Base-by-base conservation (phyloP, 2,888 invertebrate species). In the Dryocosmus kuriphilus region DNA sequence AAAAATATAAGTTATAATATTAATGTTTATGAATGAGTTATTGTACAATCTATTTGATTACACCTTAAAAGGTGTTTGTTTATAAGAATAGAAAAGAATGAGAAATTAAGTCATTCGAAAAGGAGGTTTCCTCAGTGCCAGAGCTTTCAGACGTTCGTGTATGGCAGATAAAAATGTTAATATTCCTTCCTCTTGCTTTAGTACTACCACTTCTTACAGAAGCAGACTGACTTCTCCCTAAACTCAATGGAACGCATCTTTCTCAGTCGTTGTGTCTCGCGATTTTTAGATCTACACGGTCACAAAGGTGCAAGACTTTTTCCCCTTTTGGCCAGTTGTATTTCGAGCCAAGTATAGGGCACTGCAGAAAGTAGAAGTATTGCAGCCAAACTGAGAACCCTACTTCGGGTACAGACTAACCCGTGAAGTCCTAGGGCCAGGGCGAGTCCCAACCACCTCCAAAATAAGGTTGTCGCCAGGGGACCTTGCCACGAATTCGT, bases 341-440 rank as follows among this genome's bases (percentile, higher is more conserved):
- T 88, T 86, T 94, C 94, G 51, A 94, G 88, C 92, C 93, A 93
- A 32, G 92, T 92, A 86, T 93, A 93, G 4, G 93, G 93, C 19
- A 93, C 86, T n/a, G 93, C 92, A 2, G 93, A 92, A 32, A 93
- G 86, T n/a, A 93, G 83, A 81, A 94, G 89, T 78, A 92, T 92
- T 55, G 90, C 91, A 5, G 92, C 92, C 76, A 94, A 88, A 89
- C 87, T 94, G 84, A 84, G 93, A 80, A 83, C 94, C 76, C 80
- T 92, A 88, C 80, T 92, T 85, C 86, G 92, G 89, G 93, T 92
- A 86, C 94, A 94, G 0, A 94, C 92, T 27, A 93, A 88, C 0
- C 94, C 92, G n/a, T 94, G 94, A 4, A 94, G 92, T 2, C 94
- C 93, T 1, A 94, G 93, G 1, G 94, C 93, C 57, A 94, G 85